Evolutionary conservation across 64 coral and sea anemone species (phyloP), one percentile per base, ranked within the genome.

Genomic region (Montipora cactus): DNA sequence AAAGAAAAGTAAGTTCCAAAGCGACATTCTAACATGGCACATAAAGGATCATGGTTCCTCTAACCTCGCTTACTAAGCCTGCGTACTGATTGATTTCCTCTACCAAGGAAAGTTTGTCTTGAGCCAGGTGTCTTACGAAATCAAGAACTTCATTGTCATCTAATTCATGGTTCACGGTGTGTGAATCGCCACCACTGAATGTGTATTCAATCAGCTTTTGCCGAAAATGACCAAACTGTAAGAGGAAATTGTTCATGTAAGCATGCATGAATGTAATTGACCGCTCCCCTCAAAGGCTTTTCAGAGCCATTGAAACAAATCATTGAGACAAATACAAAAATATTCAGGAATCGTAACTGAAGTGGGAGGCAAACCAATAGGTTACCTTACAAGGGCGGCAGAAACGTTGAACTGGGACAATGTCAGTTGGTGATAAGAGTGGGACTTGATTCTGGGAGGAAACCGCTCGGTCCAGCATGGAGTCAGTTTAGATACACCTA

Each of bases 91-190:
- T 87, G 14, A 97, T 76, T 59, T 97, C 92, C 7, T 89, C 85
- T 68, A 78, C 84, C 16, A 97, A 77, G 3, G 64, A 75, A 1
- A 80, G 64, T n/a, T 85, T 97, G 4, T 97, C 95, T 86, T 94
- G 89, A 16, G 92, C 81, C 58, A 91, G n/a, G 8, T 97, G 92
- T 79, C 91, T 97, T 49, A 97, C 75, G 62, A 83, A 73, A 70
- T 97, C 95, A 59, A 97, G 72, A 1, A 97, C 82, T 91, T 97
- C 95, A 47, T 97, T 92, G 21, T 97, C 95, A 70, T 97, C 92
- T 37, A 97, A 51, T 97, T 97, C 95, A 19, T 88, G 81, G 79
- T 94, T 80, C n/a, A 78, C 79, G 21, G 95, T 86, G 3, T 55
- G 77, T 49, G 80, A 79, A 69, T 86, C 58, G 4, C 84, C 89